Percentiles rank a stretch among this genome's conserved stretches.
phyloP scores from a whole-genome alignment of 2,797 vertebrate genomes.

The Lerista edwardsae region DNA sequence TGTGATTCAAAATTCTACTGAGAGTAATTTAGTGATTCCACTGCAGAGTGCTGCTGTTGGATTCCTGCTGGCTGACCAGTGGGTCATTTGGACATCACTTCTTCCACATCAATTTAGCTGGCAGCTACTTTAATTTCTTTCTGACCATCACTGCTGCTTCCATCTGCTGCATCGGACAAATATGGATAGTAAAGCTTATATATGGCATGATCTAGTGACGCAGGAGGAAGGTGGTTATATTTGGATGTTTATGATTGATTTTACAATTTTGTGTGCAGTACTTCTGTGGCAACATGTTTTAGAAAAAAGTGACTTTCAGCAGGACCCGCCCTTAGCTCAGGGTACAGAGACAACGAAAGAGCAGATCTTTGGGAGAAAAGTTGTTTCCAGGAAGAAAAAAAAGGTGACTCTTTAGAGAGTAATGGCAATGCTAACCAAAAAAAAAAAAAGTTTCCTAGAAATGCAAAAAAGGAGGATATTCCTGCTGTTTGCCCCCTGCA shows the following conservation, averaged over 20 bases:
- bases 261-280: constrained; percentile 15
- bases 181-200: not conserved
- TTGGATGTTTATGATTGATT: not conserved
- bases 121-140: constrained; percentile 27
- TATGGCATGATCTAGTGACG: constrained; percentile 7
- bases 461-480: constrained; percentile 28
- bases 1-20: not conserved
- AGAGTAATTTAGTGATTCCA: not conserved
- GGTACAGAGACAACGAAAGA: not conserved
- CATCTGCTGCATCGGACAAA: not conserved
- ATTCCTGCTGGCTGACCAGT: constrained; percentile 17
- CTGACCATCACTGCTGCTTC: constrained; percentile 31
- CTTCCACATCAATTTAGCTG: constrained; percentile 13
- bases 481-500: constrained; percentile 52
- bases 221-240: not conserved
- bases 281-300: not conserved
- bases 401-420: constrained; percentile 26
- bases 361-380: not conserved
- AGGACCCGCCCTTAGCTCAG: not conserved
- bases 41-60: not conserved
- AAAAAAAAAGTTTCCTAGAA: constrained; percentile 6
- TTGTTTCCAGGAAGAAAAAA: not conserved
- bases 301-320: not conserved
- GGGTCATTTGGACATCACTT: not conserved
- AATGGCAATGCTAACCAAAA: not conserved